A percentile compares a stretch with the other conserved stretches of the same genome.
These are phyloP conservation scores for Ennomos fuscantarius DNA, from an alignment of 2,888 invertebrate genomes.

Conservation along the genomic window DNA sequence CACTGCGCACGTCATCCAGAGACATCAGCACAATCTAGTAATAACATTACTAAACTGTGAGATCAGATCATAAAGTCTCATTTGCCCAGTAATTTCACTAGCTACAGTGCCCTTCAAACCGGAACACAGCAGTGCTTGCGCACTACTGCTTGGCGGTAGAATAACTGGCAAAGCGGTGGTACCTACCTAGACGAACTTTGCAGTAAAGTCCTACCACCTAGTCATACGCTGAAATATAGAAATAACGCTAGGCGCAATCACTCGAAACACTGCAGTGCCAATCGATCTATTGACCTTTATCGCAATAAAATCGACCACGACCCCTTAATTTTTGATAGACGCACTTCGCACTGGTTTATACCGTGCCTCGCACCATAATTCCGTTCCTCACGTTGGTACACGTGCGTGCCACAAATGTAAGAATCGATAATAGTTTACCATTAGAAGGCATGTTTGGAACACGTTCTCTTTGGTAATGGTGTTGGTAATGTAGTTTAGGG, in stretches of 20 bases:
- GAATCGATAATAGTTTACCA: constrained; percentile 52
- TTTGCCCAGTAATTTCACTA: no score
- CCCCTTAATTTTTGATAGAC: constrained; percentile 48
- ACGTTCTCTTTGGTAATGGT: constrained; percentile 30
- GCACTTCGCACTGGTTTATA: constrained; percentile 45
- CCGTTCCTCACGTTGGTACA: constrained; percentile 41
- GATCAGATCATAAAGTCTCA: no score
- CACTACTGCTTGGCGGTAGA: no score
- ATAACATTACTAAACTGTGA: no score
- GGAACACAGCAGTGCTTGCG: no score
- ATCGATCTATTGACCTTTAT: constrained; percentile 31
- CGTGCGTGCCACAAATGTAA: constrained; percentile 54
- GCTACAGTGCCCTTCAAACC: no score
- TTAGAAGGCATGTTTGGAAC: constrained; percentile 38
- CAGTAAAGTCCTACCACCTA: no score
- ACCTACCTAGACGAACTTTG: no score
- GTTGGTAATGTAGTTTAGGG: constrained; percentile 19
- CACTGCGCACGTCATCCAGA: no score
- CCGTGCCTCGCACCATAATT: constrained; percentile 51
- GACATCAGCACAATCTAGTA: no score
- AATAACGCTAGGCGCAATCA: background rate
- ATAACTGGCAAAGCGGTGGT: no score
- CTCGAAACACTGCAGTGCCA: constrained; percentile 4
- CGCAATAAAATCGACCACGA: constrained; percentile 43
- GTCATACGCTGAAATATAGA: no score